Percentiles rank a stretch among this genome's conserved stretches.
Conservation (phyloP, 1,140 invertebrate species). For the Euwallacea fornicatus region DNA sequence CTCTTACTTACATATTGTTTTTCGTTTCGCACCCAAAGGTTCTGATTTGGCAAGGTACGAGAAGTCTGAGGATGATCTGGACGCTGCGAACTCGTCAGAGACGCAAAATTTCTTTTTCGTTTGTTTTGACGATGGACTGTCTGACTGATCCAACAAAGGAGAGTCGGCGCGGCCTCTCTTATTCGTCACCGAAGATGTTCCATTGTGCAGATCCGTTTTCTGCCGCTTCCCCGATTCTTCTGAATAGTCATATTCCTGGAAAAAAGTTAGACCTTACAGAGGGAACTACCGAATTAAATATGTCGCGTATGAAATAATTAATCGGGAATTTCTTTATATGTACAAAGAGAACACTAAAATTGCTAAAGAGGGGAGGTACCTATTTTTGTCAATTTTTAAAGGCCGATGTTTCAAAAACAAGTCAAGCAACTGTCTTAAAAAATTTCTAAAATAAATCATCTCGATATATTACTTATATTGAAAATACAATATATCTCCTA, state of each 20-base stretch:
- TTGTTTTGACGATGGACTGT: conserved; percentile 30
- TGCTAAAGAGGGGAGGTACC: no score
- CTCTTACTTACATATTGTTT: conserved; percentile 39
- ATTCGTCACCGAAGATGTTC: not conserved
- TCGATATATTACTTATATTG: no score
- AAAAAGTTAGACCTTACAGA: not conserved
- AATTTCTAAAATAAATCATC: no score
- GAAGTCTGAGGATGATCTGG: conserved; percentile 43
- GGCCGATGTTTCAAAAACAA: no score
- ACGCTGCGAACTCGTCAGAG: conserved; percentile 44
- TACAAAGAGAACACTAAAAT: no score
- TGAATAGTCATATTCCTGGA: conserved; percentile 34
- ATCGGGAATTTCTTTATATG: no score
- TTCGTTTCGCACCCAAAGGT: conserved; percentile 31
- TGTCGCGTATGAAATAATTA: no score
- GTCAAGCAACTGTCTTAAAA: no score
- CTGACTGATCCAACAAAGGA: conserved; percentile 24
- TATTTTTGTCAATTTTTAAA: no score
- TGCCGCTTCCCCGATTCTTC: conserved; percentile 41
- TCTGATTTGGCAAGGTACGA: conserved; percentile 34
- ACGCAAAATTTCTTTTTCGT: conserved; percentile 43
- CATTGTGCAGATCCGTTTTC: conserved; percentile 33
- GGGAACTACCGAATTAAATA: no score
- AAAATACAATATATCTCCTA: no score
- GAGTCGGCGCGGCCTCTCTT: conserved; percentile 33